Evolutionary conservation across 2,113 vertebrate genomes (phyloP).

Genomic region (Caloenas nicobarica): DNA sequence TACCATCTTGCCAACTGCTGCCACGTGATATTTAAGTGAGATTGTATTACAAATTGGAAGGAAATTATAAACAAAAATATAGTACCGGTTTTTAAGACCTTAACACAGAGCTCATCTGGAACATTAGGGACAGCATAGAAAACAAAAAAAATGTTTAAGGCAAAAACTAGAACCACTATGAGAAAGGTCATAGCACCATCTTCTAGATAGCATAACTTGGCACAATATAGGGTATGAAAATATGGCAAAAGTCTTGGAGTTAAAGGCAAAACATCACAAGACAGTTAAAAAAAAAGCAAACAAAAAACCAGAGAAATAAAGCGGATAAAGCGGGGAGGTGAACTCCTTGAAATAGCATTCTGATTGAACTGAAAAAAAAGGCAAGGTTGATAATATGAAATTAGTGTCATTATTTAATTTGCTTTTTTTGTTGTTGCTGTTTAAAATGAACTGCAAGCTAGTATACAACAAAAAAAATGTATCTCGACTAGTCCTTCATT

Average conservation of each 20-base stretch:
- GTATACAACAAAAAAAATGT: neutral
- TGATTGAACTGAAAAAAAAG: neutral
- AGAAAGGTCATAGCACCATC: neutral
- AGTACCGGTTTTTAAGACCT: neutral
- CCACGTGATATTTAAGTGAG: neutral
- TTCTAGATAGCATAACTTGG: accelerated
- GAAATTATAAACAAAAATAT: neutral
- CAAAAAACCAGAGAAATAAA: no score
- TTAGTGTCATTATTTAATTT: neutral
- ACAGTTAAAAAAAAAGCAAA: neutral
- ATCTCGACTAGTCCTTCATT: neutral
- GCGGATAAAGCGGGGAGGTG: neutral
- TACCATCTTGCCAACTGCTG: neutral
- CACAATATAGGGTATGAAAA: neutral
- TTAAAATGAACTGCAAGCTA: neutral
- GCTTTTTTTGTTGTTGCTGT: neutral
- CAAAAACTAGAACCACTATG: neutral
- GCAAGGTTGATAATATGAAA: neutral
- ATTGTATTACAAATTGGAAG: neutral
- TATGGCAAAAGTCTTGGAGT: neutral
- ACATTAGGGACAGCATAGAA: neutral
- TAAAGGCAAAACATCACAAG: neutral
- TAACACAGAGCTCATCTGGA: neutral
- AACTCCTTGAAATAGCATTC: neutral
- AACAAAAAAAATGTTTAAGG: neutral